Percentiles rank a stretch among this genome's conserved stretches.
Evolutionary conservation across 2,113 vertebrate genomes (phyloP).

Genomic region (Chaenocephalus aceratus): DNA sequence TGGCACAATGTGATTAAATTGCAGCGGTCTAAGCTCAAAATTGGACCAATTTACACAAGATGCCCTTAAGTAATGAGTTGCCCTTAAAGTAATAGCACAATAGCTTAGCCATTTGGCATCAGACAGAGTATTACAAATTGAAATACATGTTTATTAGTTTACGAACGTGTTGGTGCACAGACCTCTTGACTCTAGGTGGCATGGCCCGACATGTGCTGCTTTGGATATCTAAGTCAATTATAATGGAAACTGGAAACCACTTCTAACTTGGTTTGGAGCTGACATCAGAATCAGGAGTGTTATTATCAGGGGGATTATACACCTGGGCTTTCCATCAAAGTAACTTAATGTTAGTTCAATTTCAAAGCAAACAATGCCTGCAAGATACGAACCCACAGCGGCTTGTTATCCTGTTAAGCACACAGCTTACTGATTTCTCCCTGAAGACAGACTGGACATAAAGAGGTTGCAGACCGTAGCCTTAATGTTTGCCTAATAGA

Average conservation of each 20-base stretch:
- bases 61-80: no score
- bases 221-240: not conserved
- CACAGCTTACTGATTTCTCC: constrained; percentile 15
- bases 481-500: constrained; percentile 1
- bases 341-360: not conserved
- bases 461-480: constrained; percentile 12
- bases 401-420: constrained; percentile 12
- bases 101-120: not conserved
- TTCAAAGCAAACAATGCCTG: constrained; percentile 6
- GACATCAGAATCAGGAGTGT: not conserved
- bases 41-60: no score
- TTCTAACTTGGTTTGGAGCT: not conserved
- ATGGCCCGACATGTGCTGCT: not conserved
- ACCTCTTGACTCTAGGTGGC: not conserved
- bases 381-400: not conserved
- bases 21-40: no score
- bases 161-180: not conserved
- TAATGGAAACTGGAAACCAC: not conserved
- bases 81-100: not conserved
- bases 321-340: not conserved
- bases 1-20: no score
- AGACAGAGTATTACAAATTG: not conserved
- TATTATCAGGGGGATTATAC: not conserved
- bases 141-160: not conserved
- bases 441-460: constrained; percentile 16